Conservation (phyloP, 2,113 vertebrate genomes). For the Morone chrysops region DNA sequence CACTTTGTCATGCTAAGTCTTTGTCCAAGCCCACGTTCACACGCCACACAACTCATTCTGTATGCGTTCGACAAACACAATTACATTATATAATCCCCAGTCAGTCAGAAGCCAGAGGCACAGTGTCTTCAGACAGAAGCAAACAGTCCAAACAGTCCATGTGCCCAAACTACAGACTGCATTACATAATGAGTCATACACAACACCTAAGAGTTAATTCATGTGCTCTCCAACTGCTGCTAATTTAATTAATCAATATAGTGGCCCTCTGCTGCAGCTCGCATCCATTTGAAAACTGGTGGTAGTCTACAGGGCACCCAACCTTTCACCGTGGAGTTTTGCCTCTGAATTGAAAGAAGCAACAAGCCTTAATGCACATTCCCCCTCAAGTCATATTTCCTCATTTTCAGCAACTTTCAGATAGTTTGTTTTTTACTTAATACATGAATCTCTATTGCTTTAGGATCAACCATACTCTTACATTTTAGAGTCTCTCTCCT, state of each 20-base stretch:
- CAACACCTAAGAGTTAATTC: background rate
- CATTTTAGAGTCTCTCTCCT: too few relatives aligned
- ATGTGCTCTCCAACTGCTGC: background rate
- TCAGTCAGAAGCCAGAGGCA: constrained; percentile 11
- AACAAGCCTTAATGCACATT: too few relatives aligned
- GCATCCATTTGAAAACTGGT: too few relatives aligned
- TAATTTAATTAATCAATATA: background rate
- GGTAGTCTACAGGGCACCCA: too few relatives aligned
- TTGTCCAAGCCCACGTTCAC: constrained; percentile 36
- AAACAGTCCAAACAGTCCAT: background rate
- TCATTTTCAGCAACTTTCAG: too few relatives aligned
- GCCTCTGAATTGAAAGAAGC: too few relatives aligned
- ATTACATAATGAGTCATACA: background rate
- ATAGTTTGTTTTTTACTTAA: too few relatives aligned
- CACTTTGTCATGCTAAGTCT: constrained; percentile 31
- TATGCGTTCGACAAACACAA: constrained; percentile 16
- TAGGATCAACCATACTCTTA: too few relatives aligned
- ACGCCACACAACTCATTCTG: constrained; percentile 1
- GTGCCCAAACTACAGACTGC: background rate
- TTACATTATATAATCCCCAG: constrained; percentile 20
- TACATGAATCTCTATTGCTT: too few relatives aligned
- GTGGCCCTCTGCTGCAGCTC: too few relatives aligned
- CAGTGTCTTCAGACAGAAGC: background rate
- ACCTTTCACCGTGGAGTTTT: too few relatives aligned
- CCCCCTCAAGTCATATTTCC: too few relatives aligned